Percentiles rank a stretch among this genome's conserved stretches.
These are phyloP conservation scores for Hozukius guyotensis DNA, from an alignment of 2,797 vertebrate genomes.

Conservation along the genomic window DNA sequence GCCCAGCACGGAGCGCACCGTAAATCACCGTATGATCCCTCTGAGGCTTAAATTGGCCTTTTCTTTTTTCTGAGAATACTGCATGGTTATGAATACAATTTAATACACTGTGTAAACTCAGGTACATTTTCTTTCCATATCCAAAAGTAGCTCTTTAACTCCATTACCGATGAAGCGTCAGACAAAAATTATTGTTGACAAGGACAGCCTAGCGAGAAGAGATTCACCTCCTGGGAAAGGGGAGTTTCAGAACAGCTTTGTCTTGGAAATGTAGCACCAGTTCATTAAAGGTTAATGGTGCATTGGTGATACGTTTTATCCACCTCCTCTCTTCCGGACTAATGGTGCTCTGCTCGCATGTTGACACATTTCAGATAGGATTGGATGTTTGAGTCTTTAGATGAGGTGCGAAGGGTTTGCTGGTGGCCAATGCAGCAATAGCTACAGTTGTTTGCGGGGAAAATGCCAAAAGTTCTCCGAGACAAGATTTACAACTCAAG, in stretches of 20 bases:
- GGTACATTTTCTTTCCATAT: constrained; percentile 1
- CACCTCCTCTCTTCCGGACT: constrained; percentile 47
- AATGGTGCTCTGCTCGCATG: constrained; percentile 37
- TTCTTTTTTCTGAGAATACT: background rate
- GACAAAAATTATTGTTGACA: constrained; percentile 40
- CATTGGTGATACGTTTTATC: constrained; percentile 66
- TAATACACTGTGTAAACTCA: constrained; percentile 4
- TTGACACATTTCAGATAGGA: constrained; percentile 47
- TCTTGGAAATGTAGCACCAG: constrained; percentile 60
- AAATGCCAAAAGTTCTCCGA: constrained; percentile 18
- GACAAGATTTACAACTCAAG: constrained; percentile 50
- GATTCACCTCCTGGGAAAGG: constrained; percentile 32
- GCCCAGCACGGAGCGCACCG: constrained; percentile 13
- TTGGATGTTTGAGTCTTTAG: constrained; percentile 42
- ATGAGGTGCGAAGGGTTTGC: background rate
- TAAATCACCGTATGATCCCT: constrained; percentile 50
- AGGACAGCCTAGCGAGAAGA: constrained; percentile 5
- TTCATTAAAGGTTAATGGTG: constrained; percentile 73
- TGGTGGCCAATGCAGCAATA: background rate
- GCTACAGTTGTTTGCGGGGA: background rate
- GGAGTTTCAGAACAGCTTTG: constrained; percentile 58
- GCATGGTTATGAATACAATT: constrained; percentile 14
- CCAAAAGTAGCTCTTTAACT: constrained; percentile 8
- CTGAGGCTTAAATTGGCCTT: constrained; percentile 27
- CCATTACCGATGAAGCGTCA: constrained; percentile 7